Conservation (phyloP, 2,797 vertebrate species). For the Sebastes baramenuke region DNA sequence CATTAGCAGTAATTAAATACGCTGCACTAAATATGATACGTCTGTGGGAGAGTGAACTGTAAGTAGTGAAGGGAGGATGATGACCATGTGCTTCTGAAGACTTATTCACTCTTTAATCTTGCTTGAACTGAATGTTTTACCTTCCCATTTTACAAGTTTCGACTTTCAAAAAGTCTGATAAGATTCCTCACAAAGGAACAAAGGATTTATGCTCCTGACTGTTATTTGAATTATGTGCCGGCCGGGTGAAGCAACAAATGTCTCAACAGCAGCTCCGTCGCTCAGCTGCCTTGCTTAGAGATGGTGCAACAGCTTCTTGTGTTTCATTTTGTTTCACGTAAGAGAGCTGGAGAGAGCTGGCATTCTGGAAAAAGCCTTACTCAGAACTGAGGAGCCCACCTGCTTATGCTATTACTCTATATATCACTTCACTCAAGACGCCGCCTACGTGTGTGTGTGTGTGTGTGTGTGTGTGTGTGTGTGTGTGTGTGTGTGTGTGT, state of each 20-base stretch:
- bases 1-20: not conserved
- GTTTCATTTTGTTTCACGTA: constrained; percentile 46
- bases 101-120: not conserved
- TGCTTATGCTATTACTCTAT: constrained; percentile 52
- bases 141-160: not conserved
- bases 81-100: no score
- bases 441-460: not conserved
- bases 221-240: not conserved
- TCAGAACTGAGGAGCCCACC: constrained; percentile 51
- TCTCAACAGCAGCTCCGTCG: constrained; percentile 15
- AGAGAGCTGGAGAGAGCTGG: constrained; percentile 1
- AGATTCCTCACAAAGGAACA: not conserved
- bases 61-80: not conserved
- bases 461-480: not conserved
- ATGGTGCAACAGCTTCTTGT: constrained; percentile 54
- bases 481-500: not conserved
- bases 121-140: not conserved
- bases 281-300: constrained; percentile 12
- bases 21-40: not conserved
- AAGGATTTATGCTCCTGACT: not conserved
- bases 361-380: constrained; percentile 58
- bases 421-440: constrained; percentile 39
- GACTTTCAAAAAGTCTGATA: not conserved
- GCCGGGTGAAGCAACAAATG: constrained; percentile 19
- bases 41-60: not conserved